These are phyloP conservation scores for Hemicentrotus pulcherrimus DNA, from an alignment of 35 echinoderm and acorn worm genomes.

Conservation along the genomic window DNA sequence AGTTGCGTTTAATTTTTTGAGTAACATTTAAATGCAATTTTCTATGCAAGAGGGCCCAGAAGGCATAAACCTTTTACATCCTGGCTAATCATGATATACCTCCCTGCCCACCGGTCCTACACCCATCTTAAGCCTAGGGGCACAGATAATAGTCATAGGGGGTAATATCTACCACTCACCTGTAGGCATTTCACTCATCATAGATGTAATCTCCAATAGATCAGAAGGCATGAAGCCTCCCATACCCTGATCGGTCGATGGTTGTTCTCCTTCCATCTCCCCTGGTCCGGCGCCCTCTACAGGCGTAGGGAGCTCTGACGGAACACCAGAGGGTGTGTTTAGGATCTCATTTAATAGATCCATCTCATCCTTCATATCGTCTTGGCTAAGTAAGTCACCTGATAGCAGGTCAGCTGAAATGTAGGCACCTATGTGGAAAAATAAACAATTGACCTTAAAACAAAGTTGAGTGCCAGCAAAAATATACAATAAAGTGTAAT, in stretches of 20 bases:
- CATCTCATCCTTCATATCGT: slow-evolving; percentile 80
- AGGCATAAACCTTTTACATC: too few relatives aligned
- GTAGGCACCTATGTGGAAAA: slow-evolving; percentile 42
- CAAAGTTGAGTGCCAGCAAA: not conserved
- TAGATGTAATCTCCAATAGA: slow-evolving; percentile 74
- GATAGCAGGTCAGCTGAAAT: slow-evolving; percentile 73
- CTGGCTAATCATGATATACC: too few relatives aligned
- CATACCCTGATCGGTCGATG: not conserved
- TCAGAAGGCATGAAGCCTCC: slow-evolving; percentile 82
- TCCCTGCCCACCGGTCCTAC: too few relatives aligned
- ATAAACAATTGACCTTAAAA: not conserved
- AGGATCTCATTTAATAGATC: slow-evolving; percentile 91
- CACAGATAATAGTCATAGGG: too few relatives aligned
- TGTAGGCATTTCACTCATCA: slow-evolving; percentile 51
- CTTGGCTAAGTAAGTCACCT: slow-evolving; percentile 54
- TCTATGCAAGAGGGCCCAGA: too few relatives aligned
- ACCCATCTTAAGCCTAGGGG: too few relatives aligned
- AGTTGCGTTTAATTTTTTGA: too few relatives aligned
- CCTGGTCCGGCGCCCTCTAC: slow-evolving; percentile 41
- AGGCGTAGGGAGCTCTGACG: slow-evolving; percentile 52
- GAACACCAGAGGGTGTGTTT: slow-evolving; percentile 78
- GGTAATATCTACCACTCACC: slow-evolving; percentile 8
- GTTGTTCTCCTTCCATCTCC: not conserved
- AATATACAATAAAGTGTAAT: too few relatives aligned
- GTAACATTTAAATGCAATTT: too few relatives aligned